Conservation (phyloP, 2,797 vertebrate species). For the Enteromius argenteus region DNA sequence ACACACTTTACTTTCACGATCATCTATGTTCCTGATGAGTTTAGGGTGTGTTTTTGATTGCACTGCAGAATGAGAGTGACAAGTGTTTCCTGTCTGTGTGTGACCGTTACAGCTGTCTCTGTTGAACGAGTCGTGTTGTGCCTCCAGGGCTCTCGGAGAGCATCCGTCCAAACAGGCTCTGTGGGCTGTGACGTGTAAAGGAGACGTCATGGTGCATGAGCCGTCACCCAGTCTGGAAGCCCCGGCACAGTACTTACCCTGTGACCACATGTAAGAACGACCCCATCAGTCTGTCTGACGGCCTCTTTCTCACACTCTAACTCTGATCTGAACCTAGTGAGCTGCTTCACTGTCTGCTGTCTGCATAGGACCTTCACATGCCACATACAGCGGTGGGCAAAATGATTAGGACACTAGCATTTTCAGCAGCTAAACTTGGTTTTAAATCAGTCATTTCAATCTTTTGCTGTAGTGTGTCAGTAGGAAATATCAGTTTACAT, state of each 20-base stretch:
- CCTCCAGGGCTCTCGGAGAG: slow-evolving; percentile 84
- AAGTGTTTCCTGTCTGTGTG: slow-evolving; percentile 4
- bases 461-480: no score
- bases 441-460: no score
- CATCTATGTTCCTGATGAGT: neutral
- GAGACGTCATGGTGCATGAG: slow-evolving; percentile 94
- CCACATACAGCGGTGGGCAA: neutral
- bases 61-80: neutral
- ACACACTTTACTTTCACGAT: neutral
- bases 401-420: no score
- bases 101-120: slow-evolving; percentile 82
- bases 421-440: no score
- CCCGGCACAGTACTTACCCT: slow-evolving; percentile 75
- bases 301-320: neutral
- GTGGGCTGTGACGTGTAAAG: slow-evolving; percentile 95
- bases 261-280: slow-evolving; percentile 92
- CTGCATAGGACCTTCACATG: neutral
- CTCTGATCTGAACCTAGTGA: neutral
- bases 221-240: slow-evolving; percentile 87
- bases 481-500: no score
- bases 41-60: slow-evolving; percentile 1
- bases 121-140: slow-evolving; percentile 89
- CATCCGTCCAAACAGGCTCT: slow-evolving; percentile 88
- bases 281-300: neutral
- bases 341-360: neutral